These are phyloP conservation scores for Centropristis striata DNA, from an alignment of 2,113 vertebrate genomes.

Conservation along the genomic window DNA sequence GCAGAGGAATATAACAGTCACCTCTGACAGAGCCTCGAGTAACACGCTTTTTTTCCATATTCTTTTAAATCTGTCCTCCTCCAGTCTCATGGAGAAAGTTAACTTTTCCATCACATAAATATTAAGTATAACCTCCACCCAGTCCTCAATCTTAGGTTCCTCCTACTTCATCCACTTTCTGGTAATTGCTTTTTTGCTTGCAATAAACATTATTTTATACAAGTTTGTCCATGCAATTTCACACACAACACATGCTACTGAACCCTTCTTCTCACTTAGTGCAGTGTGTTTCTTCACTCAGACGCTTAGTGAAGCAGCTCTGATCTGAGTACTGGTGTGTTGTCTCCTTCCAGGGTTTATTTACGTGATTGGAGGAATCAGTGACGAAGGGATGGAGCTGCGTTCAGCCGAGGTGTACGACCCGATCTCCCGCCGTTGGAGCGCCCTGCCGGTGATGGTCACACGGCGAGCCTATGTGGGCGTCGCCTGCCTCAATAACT, in stretches of 20 bases:
- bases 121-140: too few relatives aligned
- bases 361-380: slow-evolving; percentile 95
- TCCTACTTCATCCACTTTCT: too few relatives aligned
- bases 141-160: too few relatives aligned
- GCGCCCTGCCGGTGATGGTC: slow-evolving; percentile 91
- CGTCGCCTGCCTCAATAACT: slow-evolving; percentile 93
- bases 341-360: slow-evolving; percentile 89
- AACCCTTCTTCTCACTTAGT: neutral
- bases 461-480: slow-evolving; percentile 94
- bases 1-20: too few relatives aligned
- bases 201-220: too few relatives aligned
- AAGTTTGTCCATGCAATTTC: neutral
- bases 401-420: slow-evolving; percentile 93
- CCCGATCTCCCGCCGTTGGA: slow-evolving; percentile 94
- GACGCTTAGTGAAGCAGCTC: neutral
- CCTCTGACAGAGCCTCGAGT: too few relatives aligned
- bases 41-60: too few relatives aligned
- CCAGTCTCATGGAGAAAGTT: too few relatives aligned
- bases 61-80: too few relatives aligned
- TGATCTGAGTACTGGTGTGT: neutral
- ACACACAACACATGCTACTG: neutral
- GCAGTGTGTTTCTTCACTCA: neutral
- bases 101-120: too few relatives aligned
- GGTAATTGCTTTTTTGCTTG: too few relatives aligned
- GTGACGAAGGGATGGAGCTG: slow-evolving; percentile 93